A percentile compares a stretch with the other conserved stretches of the same genome.
phyloP scores from a whole-genome alignment of 1,140 invertebrate genomes.

The Schlechtendalia chinensis region DNA sequence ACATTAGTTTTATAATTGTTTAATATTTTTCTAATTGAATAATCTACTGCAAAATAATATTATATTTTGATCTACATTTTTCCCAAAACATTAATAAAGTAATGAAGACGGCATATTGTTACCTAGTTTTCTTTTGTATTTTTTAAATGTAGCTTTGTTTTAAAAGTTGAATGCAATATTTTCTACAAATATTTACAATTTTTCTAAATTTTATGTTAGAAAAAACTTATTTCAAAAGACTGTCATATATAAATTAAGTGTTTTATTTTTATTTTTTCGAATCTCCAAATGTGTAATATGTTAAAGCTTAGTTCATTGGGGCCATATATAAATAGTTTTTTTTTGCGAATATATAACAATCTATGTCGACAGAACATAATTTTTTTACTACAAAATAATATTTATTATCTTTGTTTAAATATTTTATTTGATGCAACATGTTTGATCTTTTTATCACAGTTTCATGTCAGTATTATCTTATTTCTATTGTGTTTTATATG shows the following conservation, averaged over 20 bases:
- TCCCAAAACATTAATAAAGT: background rate
- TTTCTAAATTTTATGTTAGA: background rate
- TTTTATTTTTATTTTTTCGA: constrained; percentile 31
- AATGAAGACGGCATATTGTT: background rate
- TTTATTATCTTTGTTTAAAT: constrained; percentile 8
- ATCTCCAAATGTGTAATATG: constrained; percentile 26
- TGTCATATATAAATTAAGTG: constrained; percentile 1
- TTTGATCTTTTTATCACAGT: background rate
- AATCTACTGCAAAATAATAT: background rate
- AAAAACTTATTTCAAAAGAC: constrained; percentile 12
- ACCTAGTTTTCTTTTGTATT: background rate
- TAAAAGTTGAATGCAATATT: background rate
- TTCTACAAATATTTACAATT: background rate
- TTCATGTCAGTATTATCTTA: constrained; percentile 14
- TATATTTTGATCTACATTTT: background rate
- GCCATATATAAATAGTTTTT: constrained; percentile 7
- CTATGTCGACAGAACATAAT: background rate
- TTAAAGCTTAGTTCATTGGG: constrained; percentile 30
- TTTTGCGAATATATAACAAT: no score
- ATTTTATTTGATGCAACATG: background rate
- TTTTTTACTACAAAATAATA: background rate
- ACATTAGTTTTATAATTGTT: no score
- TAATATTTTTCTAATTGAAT: background rate
- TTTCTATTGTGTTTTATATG: background rate
- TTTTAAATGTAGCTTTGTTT: background rate